Evolutionary conservation across 2,797 vertebrate genomes (phyloP).

Genomic region (Falco rusticolus): DNA sequence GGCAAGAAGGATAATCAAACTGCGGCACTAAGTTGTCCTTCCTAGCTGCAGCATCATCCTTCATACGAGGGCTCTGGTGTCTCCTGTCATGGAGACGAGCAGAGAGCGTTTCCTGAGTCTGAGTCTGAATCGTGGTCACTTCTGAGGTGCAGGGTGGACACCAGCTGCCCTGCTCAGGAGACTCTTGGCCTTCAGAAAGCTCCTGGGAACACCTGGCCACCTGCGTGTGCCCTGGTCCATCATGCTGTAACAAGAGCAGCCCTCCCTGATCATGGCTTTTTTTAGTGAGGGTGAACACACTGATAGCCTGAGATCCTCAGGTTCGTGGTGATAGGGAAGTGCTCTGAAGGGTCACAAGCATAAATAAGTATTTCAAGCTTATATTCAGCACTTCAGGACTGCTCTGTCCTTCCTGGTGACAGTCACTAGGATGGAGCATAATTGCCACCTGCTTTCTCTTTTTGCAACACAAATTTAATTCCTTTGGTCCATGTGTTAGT

Average conservation of each 20-base stretch:
- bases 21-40: not conserved
- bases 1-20: not conserved
- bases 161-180: not conserved
- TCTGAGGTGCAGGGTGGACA: not conserved
- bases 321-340: not conserved
- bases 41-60: not conserved
- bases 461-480: not conserved
- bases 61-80: not conserved
- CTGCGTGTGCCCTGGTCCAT: fast-evolving
- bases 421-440: not conserved
- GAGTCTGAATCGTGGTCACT: not conserved
- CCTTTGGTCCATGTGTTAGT: not conserved
- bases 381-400: not conserved
- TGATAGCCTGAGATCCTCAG: not conserved
- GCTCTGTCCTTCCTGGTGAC: not conserved
- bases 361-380: not conserved
- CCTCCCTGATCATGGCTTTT: not conserved
- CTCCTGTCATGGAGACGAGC: fast-evolving
- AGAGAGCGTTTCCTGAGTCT: not conserved
- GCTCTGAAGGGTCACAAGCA: not conserved
- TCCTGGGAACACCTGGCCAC: not conserved
- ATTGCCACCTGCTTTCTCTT: not conserved
- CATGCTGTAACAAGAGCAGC: not conserved
- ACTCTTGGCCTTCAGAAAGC: not conserved
- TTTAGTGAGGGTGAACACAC: not conserved